Evolutionary conservation across 2,888 invertebrate genomes (phyloP), one percentile per base, ranked within the genome.

Genomic region (Conchocele bisecta): DNA sequence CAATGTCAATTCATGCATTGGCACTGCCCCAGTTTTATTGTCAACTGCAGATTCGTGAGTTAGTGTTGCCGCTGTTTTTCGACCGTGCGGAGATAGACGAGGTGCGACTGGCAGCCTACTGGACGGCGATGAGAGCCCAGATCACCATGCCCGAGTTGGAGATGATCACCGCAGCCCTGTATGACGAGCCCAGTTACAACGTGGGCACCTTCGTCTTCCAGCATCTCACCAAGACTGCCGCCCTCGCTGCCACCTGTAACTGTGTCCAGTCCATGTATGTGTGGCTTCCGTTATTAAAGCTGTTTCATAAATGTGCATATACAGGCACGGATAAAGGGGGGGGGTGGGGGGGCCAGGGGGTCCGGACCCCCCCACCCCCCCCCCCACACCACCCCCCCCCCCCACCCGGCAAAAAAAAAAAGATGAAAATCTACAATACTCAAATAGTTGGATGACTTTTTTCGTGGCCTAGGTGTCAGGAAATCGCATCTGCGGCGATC

Each of bases 41-140:
- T n/a, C n/a, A 41, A 35, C 35, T 13, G 13, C 29, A 81, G 82
- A 59, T 79, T 13, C 50, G 57, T 2, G 56, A 53, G 22, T 33
- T 64, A 2, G 57, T 83, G 44, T 67, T 89, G 54, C 89, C 91
- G 28, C 70, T 89, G 28, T 88, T 79, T 72, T 82, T 88, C 70
- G 88, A 91, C 82, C 71, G 66, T 7, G 75, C 77, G 24, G 90
- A 91, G 42, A 58, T 75, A 20, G 83, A 86, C 31, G 82, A 86
- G 17, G 44, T 91, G 31, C 84, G 91, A 28, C 84, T 91, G 57
- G 86, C 89, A 11, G 89, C 92, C 20, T 81, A 90, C 66, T 73
- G 85, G 31, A 80, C 87, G 56, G 65, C 90, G 13, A 54, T 89
- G 57, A 66, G 73, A 42, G 68, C 86, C 31, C 67, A 79, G 15